Conservation (phyloP, 2,888 invertebrate genomes). For the Enoplolaimus lenunculus region DNA sequence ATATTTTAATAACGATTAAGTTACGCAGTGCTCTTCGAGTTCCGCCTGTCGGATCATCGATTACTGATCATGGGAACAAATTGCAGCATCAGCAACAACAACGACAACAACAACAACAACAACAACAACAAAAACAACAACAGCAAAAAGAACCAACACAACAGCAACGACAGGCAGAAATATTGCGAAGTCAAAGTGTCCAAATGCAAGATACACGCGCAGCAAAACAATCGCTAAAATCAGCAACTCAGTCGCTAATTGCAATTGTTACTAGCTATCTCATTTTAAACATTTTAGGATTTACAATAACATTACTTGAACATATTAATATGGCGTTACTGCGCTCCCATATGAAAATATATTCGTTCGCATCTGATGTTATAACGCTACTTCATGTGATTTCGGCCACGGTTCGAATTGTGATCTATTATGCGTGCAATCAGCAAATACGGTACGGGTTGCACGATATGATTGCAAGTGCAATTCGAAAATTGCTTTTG, state of each 20-base stretch:
- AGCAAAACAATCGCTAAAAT: background rate
- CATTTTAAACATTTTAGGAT: conserved; percentile 34
- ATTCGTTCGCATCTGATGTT: conserved; percentile 34
- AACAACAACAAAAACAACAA: no score
- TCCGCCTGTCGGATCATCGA: no score
- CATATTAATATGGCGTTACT: conserved; percentile 12
- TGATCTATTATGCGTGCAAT: conserved; percentile 37
- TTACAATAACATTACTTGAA: conserved; percentile 34
- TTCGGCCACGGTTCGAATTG: conserved; percentile 34
- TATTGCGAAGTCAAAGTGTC: no score
- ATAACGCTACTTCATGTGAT: conserved; percentile 37
- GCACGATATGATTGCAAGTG: conserved; percentile 7
- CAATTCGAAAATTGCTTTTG: no score
- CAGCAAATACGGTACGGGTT: conserved; percentile 31
- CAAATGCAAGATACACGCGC: no score
- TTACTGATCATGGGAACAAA: no score
- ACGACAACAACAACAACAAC: no score
- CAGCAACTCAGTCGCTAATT: conserved; percentile 34
- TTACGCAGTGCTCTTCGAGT: background rate
- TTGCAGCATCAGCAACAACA: no score
- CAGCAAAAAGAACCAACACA: no score
- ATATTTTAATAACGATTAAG: conserved; percentile 7
- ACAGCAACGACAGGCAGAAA: no score
- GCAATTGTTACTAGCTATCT: conserved; percentile 37
- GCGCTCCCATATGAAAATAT: conserved; percentile 27